A percentile compares a stretch with the other conserved stretches of the same genome.
Conservation (phyloP, 2,888 invertebrate genomes). For the Dryobota labecula region DNA sequence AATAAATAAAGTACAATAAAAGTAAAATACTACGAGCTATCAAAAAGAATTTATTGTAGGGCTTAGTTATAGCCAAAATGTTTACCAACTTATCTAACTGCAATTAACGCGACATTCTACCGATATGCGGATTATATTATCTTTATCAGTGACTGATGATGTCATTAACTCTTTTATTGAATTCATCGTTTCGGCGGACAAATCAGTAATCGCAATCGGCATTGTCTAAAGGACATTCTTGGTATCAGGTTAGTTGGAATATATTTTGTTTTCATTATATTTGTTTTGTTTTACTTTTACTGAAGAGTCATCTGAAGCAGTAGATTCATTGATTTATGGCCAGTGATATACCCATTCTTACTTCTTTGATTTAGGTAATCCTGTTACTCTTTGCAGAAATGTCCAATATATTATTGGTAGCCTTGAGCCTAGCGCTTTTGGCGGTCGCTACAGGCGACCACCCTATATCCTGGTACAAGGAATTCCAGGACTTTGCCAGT, state of each 20-base stretch:
- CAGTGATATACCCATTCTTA: not conserved
- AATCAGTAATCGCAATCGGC: constrained; percentile 53
- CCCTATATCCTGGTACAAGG: constrained; percentile 76
- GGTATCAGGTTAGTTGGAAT: constrained; percentile 67
- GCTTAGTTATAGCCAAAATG: constrained; percentile 14
- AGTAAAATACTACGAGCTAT: constrained; percentile 5
- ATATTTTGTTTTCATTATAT: constrained; percentile 16
- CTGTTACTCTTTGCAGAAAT: constrained; percentile 70
- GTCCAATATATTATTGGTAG: constrained; percentile 67
- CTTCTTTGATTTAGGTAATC: not conserved
- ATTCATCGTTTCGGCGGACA: constrained; percentile 29
- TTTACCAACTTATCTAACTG: constrained; percentile 32
- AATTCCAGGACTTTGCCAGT: constrained; percentile 72
- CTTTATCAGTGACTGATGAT: constrained; percentile 50
- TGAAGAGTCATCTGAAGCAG: not conserved
- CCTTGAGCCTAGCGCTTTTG: constrained; percentile 71
- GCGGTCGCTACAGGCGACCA: constrained; percentile 72
- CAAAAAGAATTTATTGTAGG: constrained; percentile 12
- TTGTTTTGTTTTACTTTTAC: constrained; percentile 10
- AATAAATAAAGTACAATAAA: not conserved
- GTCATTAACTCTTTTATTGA: constrained; percentile 36
- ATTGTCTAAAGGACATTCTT: constrained; percentile 71
- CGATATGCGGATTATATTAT: constrained; percentile 33
- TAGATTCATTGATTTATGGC: not conserved
- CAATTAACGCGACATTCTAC: constrained; percentile 15